These are phyloP conservation scores for Manduca sexta DNA, from an alignment of 1,140 invertebrate genomes.

Conservation along the genomic window DNA sequence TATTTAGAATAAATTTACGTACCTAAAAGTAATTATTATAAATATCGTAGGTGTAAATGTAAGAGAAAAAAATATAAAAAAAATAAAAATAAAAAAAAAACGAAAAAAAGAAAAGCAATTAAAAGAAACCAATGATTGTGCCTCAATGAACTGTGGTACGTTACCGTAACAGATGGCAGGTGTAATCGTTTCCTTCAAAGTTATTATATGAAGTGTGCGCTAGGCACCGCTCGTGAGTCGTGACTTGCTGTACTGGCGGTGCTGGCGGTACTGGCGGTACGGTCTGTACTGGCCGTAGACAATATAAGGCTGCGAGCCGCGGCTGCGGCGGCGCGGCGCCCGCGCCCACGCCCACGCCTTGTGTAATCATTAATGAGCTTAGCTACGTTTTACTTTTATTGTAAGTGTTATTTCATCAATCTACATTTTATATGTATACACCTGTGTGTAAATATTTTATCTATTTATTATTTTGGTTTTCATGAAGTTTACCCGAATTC, in stretches of 20 bases:
- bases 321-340: constrained; percentile 40
- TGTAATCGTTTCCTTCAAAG: constrained; percentile 52
- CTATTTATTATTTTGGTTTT: constrained; percentile 56
- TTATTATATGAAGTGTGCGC: constrained; percentile 52
- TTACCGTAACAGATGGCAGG: constrained; percentile 68
- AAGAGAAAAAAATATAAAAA: constrained; percentile 46
- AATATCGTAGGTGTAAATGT: constrained; percentile 63
- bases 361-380: constrained; percentile 70
- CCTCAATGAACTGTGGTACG: constrained; percentile 73
- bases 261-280: no score
- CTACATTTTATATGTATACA: constrained; percentile 63
- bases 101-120: constrained; percentile 62
- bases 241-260: no score
- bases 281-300: constrained; percentile 44
- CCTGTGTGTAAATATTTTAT: constrained; percentile 64
- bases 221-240: constrained; percentile 34
- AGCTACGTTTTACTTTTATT: constrained; percentile 70
- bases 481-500: constrained; percentile 67
- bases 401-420: constrained; percentile 71
- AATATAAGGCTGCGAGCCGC: constrained; percentile 49
- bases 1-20: constrained; percentile 73
- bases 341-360: constrained; percentile 41
- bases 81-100: constrained; percentile 41
- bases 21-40: constrained; percentile 72
- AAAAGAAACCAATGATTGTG: constrained; percentile 73